Percentiles rank a stretch among this genome's conserved stretches.
Evolutionary conservation across 2,797 vertebrate species (phyloP).

Genomic region (Acridotheres tristis): DNA sequence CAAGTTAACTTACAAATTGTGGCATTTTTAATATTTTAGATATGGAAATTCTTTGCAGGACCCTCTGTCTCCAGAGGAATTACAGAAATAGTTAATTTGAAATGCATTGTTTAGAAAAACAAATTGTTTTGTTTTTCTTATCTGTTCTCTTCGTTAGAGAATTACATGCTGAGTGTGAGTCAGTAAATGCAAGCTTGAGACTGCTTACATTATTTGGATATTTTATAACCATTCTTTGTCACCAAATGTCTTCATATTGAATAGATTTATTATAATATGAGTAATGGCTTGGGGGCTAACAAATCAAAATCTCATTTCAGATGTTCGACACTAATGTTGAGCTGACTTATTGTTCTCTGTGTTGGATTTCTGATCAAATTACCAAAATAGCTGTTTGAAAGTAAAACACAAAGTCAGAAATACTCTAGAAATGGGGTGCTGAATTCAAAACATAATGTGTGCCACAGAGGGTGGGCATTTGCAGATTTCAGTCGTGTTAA

Average conservation of each 20-base stretch:
- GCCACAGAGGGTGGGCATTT: not conserved
- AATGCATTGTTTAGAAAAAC: not conserved
- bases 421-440: not conserved
- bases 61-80: not conserved
- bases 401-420: slow-evolving; percentile 42
- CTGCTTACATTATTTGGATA: slow-evolving; percentile 55
- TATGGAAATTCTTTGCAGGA: not conserved
- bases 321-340: slow-evolving; percentile 82
- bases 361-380: slow-evolving; percentile 82
- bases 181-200: slow-evolving; percentile 58
- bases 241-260: slow-evolving; percentile 77
- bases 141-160: slow-evolving; percentile 58
- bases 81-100: slow-evolving; percentile 25
- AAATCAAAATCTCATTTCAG: slow-evolving; percentile 91
- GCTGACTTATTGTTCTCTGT: slow-evolving; percentile 79
- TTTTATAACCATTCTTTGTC: slow-evolving; percentile 75
- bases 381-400: slow-evolving; percentile 68
- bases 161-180: slow-evolving; percentile 46
- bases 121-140: slow-evolving; percentile 18
- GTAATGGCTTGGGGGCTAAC: slow-evolving; percentile 79
- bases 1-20: not conserved
- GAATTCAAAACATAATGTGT: slow-evolving; percentile 4
- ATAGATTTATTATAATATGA: slow-evolving; percentile 79
- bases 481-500: slow-evolving; percentile 29
- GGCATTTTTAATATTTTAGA: not conserved